These are phyloP conservation scores for Drosophila nr. medialis DNA, from an alignment of 2,888 invertebrate genomes.

Conservation along the genomic window DNA sequence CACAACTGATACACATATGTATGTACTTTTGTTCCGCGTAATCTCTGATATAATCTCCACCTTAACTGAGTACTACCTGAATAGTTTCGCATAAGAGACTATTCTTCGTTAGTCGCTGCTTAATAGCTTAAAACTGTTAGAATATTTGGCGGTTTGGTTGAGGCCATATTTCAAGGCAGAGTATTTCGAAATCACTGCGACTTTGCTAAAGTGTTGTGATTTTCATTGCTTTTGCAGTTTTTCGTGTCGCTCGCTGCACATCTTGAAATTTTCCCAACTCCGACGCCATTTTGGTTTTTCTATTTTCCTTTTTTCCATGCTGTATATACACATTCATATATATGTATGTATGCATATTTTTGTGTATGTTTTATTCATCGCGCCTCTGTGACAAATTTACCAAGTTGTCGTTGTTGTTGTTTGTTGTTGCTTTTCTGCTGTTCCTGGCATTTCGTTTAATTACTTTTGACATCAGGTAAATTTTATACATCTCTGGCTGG, in stretches of 20 bases:
- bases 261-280: constrained; percentile 37
- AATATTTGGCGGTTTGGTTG: not conserved
- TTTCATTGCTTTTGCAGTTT: constrained; percentile 3
- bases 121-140: accelerated
- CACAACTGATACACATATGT: not conserved
- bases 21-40: not conserved
- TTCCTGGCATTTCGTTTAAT: constrained; percentile 74
- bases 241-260: constrained; percentile 15
- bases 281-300: constrained; percentile 44
- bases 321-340: not conserved
- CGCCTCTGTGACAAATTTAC: constrained; percentile 36
- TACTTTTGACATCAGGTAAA: constrained; percentile 78
- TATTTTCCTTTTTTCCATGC: constrained; percentile 12
- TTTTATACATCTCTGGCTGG: constrained; percentile 50
- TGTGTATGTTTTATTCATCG: constrained; percentile 14
- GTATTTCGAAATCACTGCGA: constrained; percentile 7
- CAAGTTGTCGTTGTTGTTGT: constrained; percentile 9
- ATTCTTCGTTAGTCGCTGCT: not conserved
- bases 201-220: not conserved
- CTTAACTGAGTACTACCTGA: not conserved
- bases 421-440: constrained; percentile 40
- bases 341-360: not conserved
- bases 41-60: not conserved
- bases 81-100: not conserved
- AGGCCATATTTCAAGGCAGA: not conserved